Conservation (phyloP, 1,140 invertebrate species). For the Bacillus rossius region DNA sequence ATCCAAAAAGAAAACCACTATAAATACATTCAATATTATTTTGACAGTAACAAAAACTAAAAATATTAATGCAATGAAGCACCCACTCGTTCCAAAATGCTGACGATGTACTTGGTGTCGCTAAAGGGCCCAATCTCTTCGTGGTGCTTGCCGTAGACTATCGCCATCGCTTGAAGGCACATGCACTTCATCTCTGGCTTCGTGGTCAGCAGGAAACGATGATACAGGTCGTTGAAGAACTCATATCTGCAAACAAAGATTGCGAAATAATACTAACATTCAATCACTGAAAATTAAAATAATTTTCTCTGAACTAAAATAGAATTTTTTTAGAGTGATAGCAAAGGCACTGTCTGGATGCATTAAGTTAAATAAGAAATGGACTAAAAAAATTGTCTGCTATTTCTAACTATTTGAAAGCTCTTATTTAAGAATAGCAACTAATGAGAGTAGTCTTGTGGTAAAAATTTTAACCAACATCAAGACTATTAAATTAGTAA, state of each 20-base stretch:
- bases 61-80: conserved; percentile 16
- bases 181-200: conserved; percentile 91
- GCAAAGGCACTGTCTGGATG: no score
- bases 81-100: conserved; percentile 86
- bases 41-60: no score
- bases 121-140: conserved; percentile 97
- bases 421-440: no score
- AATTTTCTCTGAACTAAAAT: no score
- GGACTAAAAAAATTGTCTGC: conserved; percentile 1
- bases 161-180: conserved; percentile 96
- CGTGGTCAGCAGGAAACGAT: conserved; percentile 89
- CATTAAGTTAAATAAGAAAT: conserved; percentile 3
- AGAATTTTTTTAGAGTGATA: no score
- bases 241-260: conserved; percentile 51
- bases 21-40: no score
- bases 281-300: background rate
- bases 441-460: no score
- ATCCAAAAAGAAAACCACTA: no score
- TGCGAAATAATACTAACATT: background rate
- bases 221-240: conserved; percentile 99
- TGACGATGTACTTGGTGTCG: conserved; percentile 94
- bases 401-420: no score
- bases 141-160: conserved; percentile 93
- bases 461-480: no score
- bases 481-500: no score